phyloP scores from a whole-genome alignment of 1,140 invertebrate genomes.

The Vanessa atalanta region DNA sequence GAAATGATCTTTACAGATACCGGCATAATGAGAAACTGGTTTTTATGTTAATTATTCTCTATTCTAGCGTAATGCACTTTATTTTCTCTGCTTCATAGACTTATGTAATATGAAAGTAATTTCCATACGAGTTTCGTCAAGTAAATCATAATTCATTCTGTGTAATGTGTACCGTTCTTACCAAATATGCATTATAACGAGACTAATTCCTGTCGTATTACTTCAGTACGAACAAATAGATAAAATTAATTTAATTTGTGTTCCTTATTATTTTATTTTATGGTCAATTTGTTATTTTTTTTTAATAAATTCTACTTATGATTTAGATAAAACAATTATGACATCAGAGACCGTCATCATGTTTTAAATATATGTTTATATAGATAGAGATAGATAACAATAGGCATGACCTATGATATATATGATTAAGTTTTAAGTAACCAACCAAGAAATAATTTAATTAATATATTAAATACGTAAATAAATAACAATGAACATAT shows the following conservation, averaged over 20 bases:
- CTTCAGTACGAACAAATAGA: no score
- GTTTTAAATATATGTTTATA: background rate
- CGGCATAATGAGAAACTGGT: background rate
- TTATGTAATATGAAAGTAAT: no score
- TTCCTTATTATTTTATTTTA: no score
- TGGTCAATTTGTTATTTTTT: no score
- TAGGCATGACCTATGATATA: constrained; percentile 6
- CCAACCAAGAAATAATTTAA: background rate
- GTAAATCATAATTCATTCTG: no score
- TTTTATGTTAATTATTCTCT: background rate
- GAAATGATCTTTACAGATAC: background rate
- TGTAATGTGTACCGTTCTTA: no score
- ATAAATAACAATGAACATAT: constrained; percentile 41
- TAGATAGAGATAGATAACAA: background rate
- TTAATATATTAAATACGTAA: constrained; percentile 17
- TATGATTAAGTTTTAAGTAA: constrained; percentile 2
- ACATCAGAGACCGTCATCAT: background rate
- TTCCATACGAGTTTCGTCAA: no score
- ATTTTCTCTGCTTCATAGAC: background rate
- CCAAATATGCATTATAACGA: no score
- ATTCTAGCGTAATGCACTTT: background rate
- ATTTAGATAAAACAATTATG: background rate
- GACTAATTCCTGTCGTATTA: no score
- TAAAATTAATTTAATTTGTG: no score
- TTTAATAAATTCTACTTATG: background rate